phyloP scores from a whole-genome alignment of 2,113 vertebrate genomes.

The Hippocampus mohnikei region DNA sequence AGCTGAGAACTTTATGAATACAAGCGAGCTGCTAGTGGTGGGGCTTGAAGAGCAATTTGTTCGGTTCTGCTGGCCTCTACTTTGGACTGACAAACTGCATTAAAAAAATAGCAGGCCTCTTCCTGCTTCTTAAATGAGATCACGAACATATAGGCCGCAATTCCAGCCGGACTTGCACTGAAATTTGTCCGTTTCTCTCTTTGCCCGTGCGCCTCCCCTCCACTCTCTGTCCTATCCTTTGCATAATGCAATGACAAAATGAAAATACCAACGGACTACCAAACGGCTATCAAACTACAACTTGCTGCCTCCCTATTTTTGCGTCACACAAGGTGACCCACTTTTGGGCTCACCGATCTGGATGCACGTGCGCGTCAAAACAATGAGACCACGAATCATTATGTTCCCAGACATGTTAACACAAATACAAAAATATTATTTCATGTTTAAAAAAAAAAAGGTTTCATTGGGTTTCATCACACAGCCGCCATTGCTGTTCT shows the following conservation, averaged over 20 bases:
- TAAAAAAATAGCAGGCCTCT: not conserved
- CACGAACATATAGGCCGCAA: too few species aligned
- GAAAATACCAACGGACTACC: not conserved
- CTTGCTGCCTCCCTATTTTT: not conserved
- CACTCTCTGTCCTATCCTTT: not conserved
- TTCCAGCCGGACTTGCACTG: not conserved
- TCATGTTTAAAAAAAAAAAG: not conserved
- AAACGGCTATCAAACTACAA: not conserved
- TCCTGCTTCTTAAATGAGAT: not conserved
- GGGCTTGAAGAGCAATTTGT: not conserved
- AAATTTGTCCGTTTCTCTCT: not conserved
- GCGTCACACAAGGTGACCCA: not conserved
- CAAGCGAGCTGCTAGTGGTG: constrained; percentile 47
- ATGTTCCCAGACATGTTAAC: too few species aligned
- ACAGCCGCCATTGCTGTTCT: constrained; percentile 14
- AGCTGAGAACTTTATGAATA: constrained; percentile 56
- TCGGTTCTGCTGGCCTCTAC: too few species aligned
- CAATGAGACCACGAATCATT: too few species aligned
- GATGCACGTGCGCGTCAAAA: too few species aligned
- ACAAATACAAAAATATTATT: too few species aligned
- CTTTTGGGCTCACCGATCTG: too few species aligned
- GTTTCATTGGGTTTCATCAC: constrained; percentile 73
- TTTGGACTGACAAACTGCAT: not conserved
- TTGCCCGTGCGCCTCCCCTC: not conserved
- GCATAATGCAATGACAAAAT: not conserved